Base-by-base conservation (phyloP, 2,113 vertebrate genomes). In the Lycocorax pyrrhopterus region DNA sequence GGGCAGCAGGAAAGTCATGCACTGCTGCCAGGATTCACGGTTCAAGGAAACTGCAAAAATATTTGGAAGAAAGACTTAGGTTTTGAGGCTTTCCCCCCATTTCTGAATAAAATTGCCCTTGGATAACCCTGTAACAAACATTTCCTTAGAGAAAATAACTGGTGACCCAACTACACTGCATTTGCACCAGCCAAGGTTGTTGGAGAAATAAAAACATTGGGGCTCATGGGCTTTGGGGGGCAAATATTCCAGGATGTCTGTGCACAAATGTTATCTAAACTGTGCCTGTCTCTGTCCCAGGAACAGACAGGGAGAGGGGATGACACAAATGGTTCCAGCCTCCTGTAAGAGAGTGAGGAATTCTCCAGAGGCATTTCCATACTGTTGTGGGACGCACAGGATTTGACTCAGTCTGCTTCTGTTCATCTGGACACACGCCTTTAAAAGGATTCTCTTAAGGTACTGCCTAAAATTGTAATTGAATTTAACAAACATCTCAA, bases 311-410 rank as follows among this genome's bases (percentile, higher is more conserved):
- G 33, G 35, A 55, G 26, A 37, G 30, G 29, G 21, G 37, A 35
- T 35, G 32, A 9, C 17, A 9, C 19, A 60, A 27, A 33, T 22
- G 44, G 37, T 49, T 69, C 44, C 60, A 78, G 59, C 6, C 51
- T 77, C 47, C 59, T 62, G 32, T 14, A 25, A 25, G 33, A 5
- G 47, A 29, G n/a, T 12, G 29, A 39, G 32, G 25, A 60, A 39
- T 41, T 47, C 27, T 74, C 30, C 59, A 16, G 20, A 16, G 60
- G n/a, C 27, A 6, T 33, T 44, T 43, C 53, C 73, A n/a, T 23
- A 4, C 41, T 2, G 1, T 10, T 7, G 46, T 18, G 15, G 16
- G 41, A 30, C 0, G 0, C 18, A 7, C 41, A 33, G 41, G 19
- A 13, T 51, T 35, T 66, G 16, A 33, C 29, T n/a, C 21, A 4